These are phyloP conservation scores for Dolichopus griseipennis DNA, from an alignment of 2,888 invertebrate genomes.

Conservation along the genomic window DNA sequence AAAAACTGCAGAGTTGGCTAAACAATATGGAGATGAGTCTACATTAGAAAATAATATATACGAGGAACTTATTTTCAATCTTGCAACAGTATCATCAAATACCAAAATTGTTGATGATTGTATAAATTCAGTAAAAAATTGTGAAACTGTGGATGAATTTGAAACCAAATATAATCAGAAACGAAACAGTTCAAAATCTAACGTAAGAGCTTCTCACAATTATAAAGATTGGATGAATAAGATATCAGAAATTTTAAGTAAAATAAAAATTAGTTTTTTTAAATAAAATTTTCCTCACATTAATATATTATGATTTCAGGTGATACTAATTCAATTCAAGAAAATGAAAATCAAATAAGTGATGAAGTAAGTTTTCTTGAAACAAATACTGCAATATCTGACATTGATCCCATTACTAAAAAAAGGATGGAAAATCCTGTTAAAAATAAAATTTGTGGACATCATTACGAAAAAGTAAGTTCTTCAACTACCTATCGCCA, in stretches of 20 bases:
- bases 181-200: constrained; percentile 13
- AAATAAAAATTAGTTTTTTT: too few relatives aligned
- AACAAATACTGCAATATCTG: constrained; percentile 29
- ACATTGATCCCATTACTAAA: constrained; percentile 49
- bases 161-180: constrained; percentile 15
- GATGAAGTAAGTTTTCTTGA: constrained; percentile 25
- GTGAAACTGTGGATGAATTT: constrained; percentile 20
- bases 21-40: constrained; percentile 25
- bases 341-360: constrained; percentile 15
- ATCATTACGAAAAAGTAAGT: constrained; percentile 45
- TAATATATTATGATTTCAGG: neutral
- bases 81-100: constrained; percentile 9
- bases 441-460: constrained; percentile 45
- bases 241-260: neutral
- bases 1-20: constrained; percentile 26
- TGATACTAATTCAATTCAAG: neutral
- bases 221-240: constrained; percentile 14
- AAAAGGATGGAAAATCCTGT: constrained; percentile 46
- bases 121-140: constrained; percentile 21
- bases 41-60: constrained; percentile 21
- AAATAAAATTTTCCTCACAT: too few relatives aligned
- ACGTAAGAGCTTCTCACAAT: constrained; percentile 17
- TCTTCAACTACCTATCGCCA: neutral
- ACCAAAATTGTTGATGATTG: constrained; percentile 21
- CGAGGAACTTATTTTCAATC: constrained; percentile 17